Conservation (phyloP, 2,888 invertebrate species). For the Drosophila pseudotalamancana region DNA sequence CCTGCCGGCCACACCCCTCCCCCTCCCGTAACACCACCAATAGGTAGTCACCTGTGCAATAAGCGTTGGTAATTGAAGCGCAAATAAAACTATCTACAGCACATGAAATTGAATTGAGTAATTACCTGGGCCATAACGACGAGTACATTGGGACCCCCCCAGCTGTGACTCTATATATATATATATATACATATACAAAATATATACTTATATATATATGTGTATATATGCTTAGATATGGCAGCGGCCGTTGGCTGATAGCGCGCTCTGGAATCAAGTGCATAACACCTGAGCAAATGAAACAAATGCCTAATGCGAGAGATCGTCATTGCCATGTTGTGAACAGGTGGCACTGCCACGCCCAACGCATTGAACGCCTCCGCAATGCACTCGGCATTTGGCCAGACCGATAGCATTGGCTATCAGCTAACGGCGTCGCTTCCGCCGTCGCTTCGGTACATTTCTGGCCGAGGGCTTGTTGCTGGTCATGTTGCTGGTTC, state of each 20-base stretch:
- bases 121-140: slow-evolving; percentile 42
- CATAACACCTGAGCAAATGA: slow-evolving; percentile 82
- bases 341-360: slow-evolving; percentile 66
- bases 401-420: slow-evolving; percentile 21
- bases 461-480: slow-evolving; percentile 7
- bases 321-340: slow-evolving; percentile 64
- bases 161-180: background rate
- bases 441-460: slow-evolving; percentile 42
- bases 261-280: slow-evolving; percentile 75
- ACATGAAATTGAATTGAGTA: slow-evolving; percentile 55
- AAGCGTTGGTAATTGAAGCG: slow-evolving; percentile 60
- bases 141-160: slow-evolving; percentile 42
- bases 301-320: slow-evolving; percentile 49
- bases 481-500: slow-evolving; percentile 28
- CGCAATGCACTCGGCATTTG: slow-evolving; percentile 71
- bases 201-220: background rate
- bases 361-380: slow-evolving; percentile 45
- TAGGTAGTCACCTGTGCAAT: slow-evolving; percentile 25
- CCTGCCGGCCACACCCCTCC: too few relatives aligned
- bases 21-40: background rate
- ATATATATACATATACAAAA: background rate
- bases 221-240: slow-evolving; percentile 14
- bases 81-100: slow-evolving; percentile 48
- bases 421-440: slow-evolving; percentile 38
- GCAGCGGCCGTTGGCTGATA: slow-evolving; percentile 64